Evolutionary conservation across 1,140 invertebrate genomes (phyloP).

Genomic region (Spodoptera frugiperda): DNA sequence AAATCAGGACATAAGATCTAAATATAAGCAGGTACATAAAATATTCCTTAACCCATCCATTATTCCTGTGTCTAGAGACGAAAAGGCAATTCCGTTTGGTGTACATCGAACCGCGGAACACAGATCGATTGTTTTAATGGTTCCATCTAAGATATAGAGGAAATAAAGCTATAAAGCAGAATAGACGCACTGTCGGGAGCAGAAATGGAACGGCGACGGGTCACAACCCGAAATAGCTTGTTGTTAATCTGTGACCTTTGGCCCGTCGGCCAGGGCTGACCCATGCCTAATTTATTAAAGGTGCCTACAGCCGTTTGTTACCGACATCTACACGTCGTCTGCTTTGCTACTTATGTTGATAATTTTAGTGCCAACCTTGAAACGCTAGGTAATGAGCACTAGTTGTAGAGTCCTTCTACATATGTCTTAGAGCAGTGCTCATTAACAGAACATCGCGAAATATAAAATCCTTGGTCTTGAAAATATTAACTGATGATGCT

Average conservation of each 20-base stretch:
- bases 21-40: background rate
- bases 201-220: constrained; percentile 67
- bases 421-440: too few species aligned
- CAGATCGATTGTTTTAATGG: constrained; percentile 43
- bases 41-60: background rate
- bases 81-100: constrained; percentile 10
- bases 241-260: constrained; percentile 80
- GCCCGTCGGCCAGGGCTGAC: constrained; percentile 58
- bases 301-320: constrained; percentile 55
- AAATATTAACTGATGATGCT: too few species aligned
- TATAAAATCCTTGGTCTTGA: too few species aligned
- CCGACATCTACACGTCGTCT: constrained; percentile 29
- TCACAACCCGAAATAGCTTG: constrained; percentile 73
- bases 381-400: background rate
- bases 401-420: too few species aligned
- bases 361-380: constrained; percentile 26
- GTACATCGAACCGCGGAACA: constrained; percentile 22
- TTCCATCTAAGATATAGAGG: constrained; percentile 32
- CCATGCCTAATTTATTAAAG: constrained; percentile 72
- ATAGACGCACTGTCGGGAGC: constrained; percentile 55
- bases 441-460: too few species aligned
- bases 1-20: background rate
- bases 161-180: constrained; percentile 52
- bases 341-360: constrained; percentile 34
- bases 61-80: constrained; percentile 4